Evolutionary conservation across 92 coral and sea anemone species (phyloP).

Genomic region (Pocillopora meandrina): DNA sequence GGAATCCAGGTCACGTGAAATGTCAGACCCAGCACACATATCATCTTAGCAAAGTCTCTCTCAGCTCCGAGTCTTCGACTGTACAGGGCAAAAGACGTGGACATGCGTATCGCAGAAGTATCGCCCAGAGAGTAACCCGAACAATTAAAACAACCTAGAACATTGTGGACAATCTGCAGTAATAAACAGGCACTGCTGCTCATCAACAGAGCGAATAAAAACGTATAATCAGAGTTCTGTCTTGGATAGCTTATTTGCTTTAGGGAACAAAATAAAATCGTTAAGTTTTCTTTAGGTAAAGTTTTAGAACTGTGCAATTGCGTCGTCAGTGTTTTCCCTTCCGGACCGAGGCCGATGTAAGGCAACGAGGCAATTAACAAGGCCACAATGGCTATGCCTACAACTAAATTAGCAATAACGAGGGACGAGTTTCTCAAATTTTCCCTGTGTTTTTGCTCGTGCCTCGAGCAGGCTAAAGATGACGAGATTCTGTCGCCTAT

Average conservation of each 20-base stretch:
- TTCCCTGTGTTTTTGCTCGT: conserved; percentile 52
- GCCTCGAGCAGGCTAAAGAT: conserved; percentile 66
- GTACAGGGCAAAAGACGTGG: conserved; percentile 21
- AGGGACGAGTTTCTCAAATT: conserved; percentile 47
- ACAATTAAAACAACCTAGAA: conserved; percentile 65
- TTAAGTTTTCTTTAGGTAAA: neutral
- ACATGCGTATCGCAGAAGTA: neutral
- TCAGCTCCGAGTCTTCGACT: conserved; percentile 39
- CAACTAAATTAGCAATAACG: conserved; percentile 71
- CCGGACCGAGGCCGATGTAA: conserved; percentile 86
- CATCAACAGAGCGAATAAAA: conserved; percentile 83
- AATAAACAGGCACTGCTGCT: conserved; percentile 78
- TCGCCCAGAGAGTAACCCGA: conserved; percentile 7
- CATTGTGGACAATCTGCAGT: conserved; percentile 77
- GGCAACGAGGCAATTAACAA: conserved; percentile 82
- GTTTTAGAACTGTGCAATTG: neutral
- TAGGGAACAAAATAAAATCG: conserved; percentile 49
- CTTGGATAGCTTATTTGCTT: conserved; percentile 79
- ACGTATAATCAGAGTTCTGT: conserved; percentile 77
- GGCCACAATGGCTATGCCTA: conserved; percentile 81
- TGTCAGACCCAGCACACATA: conserved; percentile 66
- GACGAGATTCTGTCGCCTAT: conserved; percentile 78
- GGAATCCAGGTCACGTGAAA: conserved; percentile 85
- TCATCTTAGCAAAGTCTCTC: conserved; percentile 76
- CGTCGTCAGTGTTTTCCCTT: conserved; percentile 11